phyloP scores from a whole-genome alignment of 2,113 vertebrate species.

The Apeltes quadracus region DNA sequence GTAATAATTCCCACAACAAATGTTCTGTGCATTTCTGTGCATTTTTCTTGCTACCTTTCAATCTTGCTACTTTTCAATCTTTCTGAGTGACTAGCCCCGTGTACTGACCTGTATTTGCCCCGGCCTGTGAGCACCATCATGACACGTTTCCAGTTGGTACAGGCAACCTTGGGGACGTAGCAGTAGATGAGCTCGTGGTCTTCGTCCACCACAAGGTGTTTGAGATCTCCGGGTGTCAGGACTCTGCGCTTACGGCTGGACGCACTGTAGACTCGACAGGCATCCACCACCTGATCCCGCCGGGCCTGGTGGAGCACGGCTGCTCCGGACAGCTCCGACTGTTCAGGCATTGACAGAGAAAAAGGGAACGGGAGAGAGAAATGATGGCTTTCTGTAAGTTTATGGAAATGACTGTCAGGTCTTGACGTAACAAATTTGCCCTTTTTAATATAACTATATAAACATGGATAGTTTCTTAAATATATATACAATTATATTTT shows the following conservation, averaged over 20 bases:
- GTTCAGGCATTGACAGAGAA: slow-evolving; percentile 12
- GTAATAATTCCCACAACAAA: not conserved
- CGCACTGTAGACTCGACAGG: slow-evolving; percentile 86
- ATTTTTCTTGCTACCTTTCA: too few species aligned
- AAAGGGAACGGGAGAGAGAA: not conserved
- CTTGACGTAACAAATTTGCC: not conserved
- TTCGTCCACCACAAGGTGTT: slow-evolving; percentile 96
- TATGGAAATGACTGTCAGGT: not conserved
- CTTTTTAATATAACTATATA: not conserved
- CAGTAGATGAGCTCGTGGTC: slow-evolving; percentile 98
- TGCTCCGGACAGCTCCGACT: slow-evolving; percentile 84
- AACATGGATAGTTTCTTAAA: not conserved
- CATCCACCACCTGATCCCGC: slow-evolving; percentile 90
- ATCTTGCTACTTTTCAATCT: too few species aligned
- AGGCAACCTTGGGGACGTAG: slow-evolving; percentile 98
- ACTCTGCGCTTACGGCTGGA: slow-evolving; percentile 90
- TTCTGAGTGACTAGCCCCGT: not conserved
- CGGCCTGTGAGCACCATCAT: slow-evolving; percentile 98
- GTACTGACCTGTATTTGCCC: slow-evolving; percentile 87
- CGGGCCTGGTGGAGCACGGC: slow-evolving; percentile 91
- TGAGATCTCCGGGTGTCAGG: slow-evolving; percentile 92
- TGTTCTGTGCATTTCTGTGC: not conserved
- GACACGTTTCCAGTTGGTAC: slow-evolving; percentile 98
- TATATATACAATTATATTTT: not conserved
- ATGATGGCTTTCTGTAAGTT: not conserved